A percentile compares a stretch with the other conserved stretches of the same genome.
These are phyloP conservation scores for Cygnus atratus DNA, from an alignment of 2,113 vertebrate species.

Conservation along the genomic window DNA sequence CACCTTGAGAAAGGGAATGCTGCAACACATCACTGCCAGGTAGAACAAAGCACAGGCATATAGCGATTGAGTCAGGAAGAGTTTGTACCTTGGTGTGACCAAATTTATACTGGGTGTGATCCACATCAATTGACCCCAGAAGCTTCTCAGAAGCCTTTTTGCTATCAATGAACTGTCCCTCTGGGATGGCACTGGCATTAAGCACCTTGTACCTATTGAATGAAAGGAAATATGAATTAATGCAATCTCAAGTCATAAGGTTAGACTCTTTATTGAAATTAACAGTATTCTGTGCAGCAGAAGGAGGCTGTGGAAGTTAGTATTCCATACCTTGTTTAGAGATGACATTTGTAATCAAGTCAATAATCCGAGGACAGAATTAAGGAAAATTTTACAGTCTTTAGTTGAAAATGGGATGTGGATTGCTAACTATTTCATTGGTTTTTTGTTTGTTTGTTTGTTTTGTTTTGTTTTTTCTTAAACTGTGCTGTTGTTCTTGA, in stretches of 20 bases:
- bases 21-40: neutral
- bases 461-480: neutral
- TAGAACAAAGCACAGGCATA: neutral
- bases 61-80: neutral
- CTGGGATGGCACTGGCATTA: conserved; percentile 75
- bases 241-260: neutral
- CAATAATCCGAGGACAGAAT: neutral
- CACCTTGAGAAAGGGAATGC: conserved; percentile 70
- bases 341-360: neutral
- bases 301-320: neutral
- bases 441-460: neutral
- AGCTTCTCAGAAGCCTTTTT: conserved; percentile 89
- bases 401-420: neutral
- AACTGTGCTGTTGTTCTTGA: neutral
- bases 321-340: neutral
- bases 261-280: neutral
- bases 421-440: neutral
- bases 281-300: neutral
- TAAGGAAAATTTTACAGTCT: neutral
- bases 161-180: conserved; percentile 86
- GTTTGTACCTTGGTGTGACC: conserved; percentile 87
- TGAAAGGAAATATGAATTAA: neutral
- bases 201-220: conserved; percentile 67
- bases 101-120: conserved; percentile 88
- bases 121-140: conserved; percentile 83